These are phyloP conservation scores for Hesperophylax magnus DNA, from an alignment of 1,140 invertebrate species.

Conservation along the genomic window DNA sequence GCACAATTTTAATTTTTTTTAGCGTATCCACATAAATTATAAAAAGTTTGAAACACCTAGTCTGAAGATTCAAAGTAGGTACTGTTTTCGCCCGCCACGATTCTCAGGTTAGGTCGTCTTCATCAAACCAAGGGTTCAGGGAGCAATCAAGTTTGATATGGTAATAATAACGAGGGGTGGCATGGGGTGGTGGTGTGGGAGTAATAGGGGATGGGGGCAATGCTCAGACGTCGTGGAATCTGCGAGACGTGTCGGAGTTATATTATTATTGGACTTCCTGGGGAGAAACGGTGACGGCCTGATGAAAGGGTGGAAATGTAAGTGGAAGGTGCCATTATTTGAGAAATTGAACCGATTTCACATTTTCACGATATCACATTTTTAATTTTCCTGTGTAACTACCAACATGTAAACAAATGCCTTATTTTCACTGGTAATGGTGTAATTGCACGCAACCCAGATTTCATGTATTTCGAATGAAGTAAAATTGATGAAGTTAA, in stretches of 20 bases:
- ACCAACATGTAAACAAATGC: background rate
- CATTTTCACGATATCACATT: too few relatives aligned
- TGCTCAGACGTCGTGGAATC: slow-evolving; percentile 56
- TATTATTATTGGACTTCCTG: slow-evolving; percentile 48
- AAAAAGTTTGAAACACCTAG: background rate
- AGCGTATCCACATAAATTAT: too few relatives aligned
- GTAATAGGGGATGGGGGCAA: slow-evolving; percentile 4
- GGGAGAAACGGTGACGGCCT: background rate
- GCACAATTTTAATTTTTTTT: too few relatives aligned
- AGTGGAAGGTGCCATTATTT: too few relatives aligned
- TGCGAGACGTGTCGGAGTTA: slow-evolving; percentile 55
- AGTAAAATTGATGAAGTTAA: too few relatives aligned
- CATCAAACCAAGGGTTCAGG: slow-evolving; percentile 18
- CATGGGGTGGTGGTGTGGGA: background rate
- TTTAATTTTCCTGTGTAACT: too few relatives aligned
- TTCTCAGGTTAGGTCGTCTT: slow-evolving; percentile 43
- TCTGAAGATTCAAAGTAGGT: background rate
- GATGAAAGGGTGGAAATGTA: slow-evolving; percentile 4
- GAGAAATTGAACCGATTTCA: too few relatives aligned
- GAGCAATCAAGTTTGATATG: slow-evolving; percentile 58
- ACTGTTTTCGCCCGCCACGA: background rate
- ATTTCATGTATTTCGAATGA: too few relatives aligned
- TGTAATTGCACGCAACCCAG: too few relatives aligned
- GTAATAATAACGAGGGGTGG: slow-evolving; percentile 56
- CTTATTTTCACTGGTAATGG: too few relatives aligned